These are phyloP conservation scores for Pseudomyrmex pallidus DNA, from an alignment of 1,140 invertebrate species.

Conservation along the genomic window DNA sequence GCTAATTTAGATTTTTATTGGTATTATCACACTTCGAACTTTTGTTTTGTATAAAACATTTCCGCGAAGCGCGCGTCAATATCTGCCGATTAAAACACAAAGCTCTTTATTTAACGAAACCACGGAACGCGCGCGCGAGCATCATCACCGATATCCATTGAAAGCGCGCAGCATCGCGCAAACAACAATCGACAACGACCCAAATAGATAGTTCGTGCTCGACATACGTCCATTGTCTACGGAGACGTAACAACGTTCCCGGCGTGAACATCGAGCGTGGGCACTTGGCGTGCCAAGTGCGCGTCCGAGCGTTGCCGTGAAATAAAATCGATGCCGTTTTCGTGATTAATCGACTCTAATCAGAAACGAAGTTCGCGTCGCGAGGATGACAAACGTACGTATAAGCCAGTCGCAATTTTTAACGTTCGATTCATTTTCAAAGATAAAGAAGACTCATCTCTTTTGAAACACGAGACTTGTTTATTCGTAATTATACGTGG, in stretches of 20 bases:
- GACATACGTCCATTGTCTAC: slow-evolving; percentile 64
- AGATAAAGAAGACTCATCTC: slow-evolving; percentile 34
- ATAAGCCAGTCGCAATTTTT: slow-evolving; percentile 1
- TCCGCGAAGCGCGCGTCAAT: neutral
- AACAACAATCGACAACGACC: slow-evolving; percentile 52
- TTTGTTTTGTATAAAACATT: slow-evolving; percentile 8
- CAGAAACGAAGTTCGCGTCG: neutral
- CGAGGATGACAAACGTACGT: slow-evolving; percentile 36
- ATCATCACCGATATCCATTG: slow-evolving; percentile 18
- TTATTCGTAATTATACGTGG: slow-evolving; percentile 25
- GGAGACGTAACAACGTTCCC: slow-evolving; percentile 61
- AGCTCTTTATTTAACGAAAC: slow-evolving; percentile 38
- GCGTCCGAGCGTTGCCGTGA: neutral
- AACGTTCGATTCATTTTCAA: slow-evolving; percentile 11
- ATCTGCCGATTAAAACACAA: slow-evolving; percentile 5
- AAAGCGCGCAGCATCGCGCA: slow-evolving; percentile 41
- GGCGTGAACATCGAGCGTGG: slow-evolving; percentile 61
- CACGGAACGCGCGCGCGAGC: neutral
- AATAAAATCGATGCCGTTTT: slow-evolving; percentile 65
- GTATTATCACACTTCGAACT: slow-evolving; percentile 25
- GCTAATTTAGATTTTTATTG: neutral
- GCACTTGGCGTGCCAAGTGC: slow-evolving; percentile 34
- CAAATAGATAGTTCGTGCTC: slow-evolving; percentile 65
- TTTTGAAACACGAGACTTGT: neutral
- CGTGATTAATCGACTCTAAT: slow-evolving; percentile 61